phyloP scores from a whole-genome alignment of 2,797 vertebrate species.

The Alca torda region DNA sequence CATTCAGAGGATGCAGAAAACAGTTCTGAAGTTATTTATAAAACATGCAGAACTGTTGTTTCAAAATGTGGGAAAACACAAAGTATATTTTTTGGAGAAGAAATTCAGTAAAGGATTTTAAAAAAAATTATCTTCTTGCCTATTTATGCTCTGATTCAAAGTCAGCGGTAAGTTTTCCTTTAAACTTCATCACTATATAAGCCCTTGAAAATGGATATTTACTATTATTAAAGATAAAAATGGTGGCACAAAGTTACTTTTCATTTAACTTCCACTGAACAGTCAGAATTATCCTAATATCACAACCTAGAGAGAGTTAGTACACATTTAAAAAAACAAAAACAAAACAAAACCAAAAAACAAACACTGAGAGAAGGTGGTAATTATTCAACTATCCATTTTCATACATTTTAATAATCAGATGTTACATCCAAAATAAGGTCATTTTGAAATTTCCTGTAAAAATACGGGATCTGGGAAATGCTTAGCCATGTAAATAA shows the following conservation, averaged over 20 bases:
- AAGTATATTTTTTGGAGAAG: neutral
- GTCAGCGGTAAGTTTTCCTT: neutral
- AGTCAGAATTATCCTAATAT: neutral
- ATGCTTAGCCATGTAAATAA: neutral
- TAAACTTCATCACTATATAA: neutral
- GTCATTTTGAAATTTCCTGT: neutral
- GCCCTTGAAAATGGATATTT: neutral
- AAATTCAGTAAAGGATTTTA: neutral
- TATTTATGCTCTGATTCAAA: neutral
- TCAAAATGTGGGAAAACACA: neutral
- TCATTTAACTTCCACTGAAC: neutral
- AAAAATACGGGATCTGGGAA: neutral
- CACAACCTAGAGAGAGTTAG: neutral
- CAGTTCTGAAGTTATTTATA: neutral
- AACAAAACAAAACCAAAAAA: neutral
- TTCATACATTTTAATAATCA: conserved; percentile 39
- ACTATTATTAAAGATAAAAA: neutral
- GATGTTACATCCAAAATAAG: neutral
- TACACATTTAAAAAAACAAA: neutral
- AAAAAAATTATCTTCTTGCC: neutral
- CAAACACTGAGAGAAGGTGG: neutral
- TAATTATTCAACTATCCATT: conserved; percentile 31
- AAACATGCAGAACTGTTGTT: neutral
- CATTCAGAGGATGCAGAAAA: neutral
- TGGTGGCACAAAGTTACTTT: neutral